Percentiles rank a stretch among this genome's conserved stretches.
These are phyloP conservation scores for Sylvilagus floridanus DNA, from an alignment of 2,797 vertebrate species.

Conservation along the genomic window DNA sequence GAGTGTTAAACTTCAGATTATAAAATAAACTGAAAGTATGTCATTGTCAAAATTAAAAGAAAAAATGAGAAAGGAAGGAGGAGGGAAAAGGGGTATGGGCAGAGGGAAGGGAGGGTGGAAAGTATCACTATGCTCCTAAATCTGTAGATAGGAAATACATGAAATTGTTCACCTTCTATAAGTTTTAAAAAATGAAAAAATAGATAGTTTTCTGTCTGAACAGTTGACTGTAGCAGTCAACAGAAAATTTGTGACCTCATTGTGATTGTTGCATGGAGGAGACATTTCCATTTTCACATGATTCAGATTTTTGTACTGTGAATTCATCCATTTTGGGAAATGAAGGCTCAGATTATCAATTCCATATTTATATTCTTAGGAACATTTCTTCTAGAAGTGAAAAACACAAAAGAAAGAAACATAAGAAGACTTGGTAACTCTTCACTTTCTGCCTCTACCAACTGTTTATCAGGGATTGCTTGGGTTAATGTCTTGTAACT, in stretches of 20 bases:
- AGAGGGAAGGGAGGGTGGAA: no score
- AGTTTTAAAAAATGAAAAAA: no score
- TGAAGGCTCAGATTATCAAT: background rate
- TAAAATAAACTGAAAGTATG: no score
- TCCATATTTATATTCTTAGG: background rate
- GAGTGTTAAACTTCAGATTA: no score
- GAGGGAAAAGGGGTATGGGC: no score
- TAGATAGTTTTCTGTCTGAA: background rate
- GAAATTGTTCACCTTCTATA: no score
- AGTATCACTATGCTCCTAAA: no score
- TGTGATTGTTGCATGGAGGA: background rate
- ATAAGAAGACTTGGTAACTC: background rate
- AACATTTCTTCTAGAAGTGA: background rate
- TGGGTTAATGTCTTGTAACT: background rate
- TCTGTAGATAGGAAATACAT: no score
- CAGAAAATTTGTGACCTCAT: background rate
- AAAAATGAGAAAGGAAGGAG: no score
- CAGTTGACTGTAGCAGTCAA: background rate
- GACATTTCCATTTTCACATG: background rate
- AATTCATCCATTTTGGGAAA: background rate
- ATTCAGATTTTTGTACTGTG: background rate
- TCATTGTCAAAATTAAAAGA: no score
- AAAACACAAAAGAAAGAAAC: background rate
- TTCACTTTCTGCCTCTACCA: background rate
- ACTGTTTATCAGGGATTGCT: background rate